Evolutionary conservation across 2,113 vertebrate genomes (phyloP).

Genomic region (Bufo bufo): DNA sequence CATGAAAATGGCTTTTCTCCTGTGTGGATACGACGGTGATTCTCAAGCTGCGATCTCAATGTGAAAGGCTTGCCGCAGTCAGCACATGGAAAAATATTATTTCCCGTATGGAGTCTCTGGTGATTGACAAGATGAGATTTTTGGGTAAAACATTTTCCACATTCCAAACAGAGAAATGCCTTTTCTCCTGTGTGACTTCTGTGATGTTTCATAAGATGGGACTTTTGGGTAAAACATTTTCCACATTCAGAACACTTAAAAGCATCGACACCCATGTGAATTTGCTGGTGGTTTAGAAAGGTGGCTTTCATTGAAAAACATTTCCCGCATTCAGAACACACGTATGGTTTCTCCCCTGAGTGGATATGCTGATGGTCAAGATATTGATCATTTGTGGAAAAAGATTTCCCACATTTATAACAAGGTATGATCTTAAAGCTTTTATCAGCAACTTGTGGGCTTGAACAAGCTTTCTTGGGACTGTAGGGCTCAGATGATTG

Average conservation of each 20-base stretch:
- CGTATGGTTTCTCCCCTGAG: too few relatives aligned
- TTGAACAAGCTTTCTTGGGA: too few relatives aligned
- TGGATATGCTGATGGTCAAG: not conserved
- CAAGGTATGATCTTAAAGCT: not conserved
- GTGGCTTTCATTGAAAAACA: not conserved
- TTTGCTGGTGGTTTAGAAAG: not conserved
- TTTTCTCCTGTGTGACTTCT: not conserved
- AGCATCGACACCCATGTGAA: not conserved
- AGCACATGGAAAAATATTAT: not conserved
- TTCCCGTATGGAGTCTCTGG: not conserved
- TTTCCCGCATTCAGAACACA: too few relatives aligned
- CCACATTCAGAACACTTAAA: not conserved
- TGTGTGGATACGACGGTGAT: not conserved
- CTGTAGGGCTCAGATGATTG: not conserved
- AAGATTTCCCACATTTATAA: not conserved
- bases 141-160: not conserved
- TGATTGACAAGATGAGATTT: not conserved
- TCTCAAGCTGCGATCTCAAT: conserved; percentile 1
- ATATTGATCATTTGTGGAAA: not conserved
- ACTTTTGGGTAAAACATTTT: too few relatives aligned
- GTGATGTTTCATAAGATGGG: not conserved
- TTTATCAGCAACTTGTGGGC: not conserved
- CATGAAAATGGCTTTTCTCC: too few relatives aligned
- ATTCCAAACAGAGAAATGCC: not conserved
- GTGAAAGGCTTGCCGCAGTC: not conserved